Evolutionary conservation across 1,140 invertebrate species (phyloP), one percentile per base, ranked within the genome.

Genomic region (Atopsyche davidsoni): DNA sequence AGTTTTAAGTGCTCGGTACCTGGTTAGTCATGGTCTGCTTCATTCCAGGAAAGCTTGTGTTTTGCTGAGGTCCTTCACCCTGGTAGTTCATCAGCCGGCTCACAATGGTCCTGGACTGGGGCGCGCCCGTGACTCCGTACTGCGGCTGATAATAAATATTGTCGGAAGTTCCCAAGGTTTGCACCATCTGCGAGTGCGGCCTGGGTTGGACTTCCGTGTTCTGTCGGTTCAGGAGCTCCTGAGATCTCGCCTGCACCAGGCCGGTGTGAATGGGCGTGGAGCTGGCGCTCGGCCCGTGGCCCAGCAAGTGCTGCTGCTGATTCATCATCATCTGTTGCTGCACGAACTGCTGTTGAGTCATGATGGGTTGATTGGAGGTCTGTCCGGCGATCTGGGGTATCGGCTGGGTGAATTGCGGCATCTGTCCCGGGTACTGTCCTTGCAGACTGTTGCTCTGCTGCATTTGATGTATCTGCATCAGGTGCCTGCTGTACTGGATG

Each of bases 361-460:
- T 59, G 1, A 59, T 48, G 36, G 64, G 66, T 32, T 76, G 73
- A 17, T 70, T 63, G 0, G 62, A 38, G 14, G 54, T 51, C 32
- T 54, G 52, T 23, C 24, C 35, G 17, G 31, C 41, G 2, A 36
- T 11, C 16, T 53, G 44, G 6, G 50, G 53, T 17, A 59, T 49
- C 70, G 68, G 46, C 36, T 61, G 43, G 34, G 25, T 46, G 11
- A 47, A 59, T 24, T 61, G 62, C 31, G 64, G 64, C 32, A 47
- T 46, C 35, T 72, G 69, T 32, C 34, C 38, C 22, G 60, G 61
- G 35, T 56, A 56, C n/a, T 38, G 48, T 11, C 43, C 39, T 34
- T 63, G 62, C 11, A 52, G 55, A 2, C 72, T 62, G 49, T 78
- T 65, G 44, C 80, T 78, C 43, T 79, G 76, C 55, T 81, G 78